Evolutionary conservation across 2,113 vertebrate genomes (phyloP), one percentile per base, ranked within the genome.

Genomic region (Cervus canadensis): DNA sequence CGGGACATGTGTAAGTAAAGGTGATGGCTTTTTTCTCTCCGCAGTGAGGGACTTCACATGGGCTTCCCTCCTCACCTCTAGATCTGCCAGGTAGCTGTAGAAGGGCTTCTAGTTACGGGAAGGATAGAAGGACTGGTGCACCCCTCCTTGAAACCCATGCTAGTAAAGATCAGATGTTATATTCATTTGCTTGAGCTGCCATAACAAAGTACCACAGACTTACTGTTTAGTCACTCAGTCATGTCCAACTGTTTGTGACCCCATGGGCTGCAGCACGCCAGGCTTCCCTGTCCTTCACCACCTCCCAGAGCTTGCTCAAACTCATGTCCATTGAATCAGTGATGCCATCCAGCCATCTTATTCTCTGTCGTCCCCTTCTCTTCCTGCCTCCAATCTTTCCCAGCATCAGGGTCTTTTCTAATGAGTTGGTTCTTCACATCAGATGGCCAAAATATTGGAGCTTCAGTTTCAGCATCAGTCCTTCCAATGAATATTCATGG

Each of bases 1-100:
- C 92, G 56, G 97, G 79, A 45, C 67, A 97, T 16, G n/a, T 98
- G 52, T 98, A 96, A 98, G 82, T 97, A 94, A 94, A 94, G 94
- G 12, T 93, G 95, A 83, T 95, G 43, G 56, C 12, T 91, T 94
- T 67, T 74, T 85, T 56, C 81, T 97, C 2, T 74, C 0, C 59
- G 54, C 82, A 57, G 91, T 7, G 36, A 86, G 74, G 91, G 87
- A 81, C 57, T 67, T 95, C 60, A 52, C 84, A 57, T 91, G 25
- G 21, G 92, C 28, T 92, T 97, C 91, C 92, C 33, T 87, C 17
- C 25, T 26, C 45, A 54, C 79, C 7, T 84, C 30, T 74, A 25
- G 2, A 25, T 92, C 33, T 91, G 15, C 91, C 50, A 86, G 74
- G 33, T n/a, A 95, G 33, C 19, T 30, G 7, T 21, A 78, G 33